These are phyloP conservation scores for Mormyrus lacerda DNA, from an alignment of 2,113 vertebrate genomes.

Conservation along the genomic window DNA sequence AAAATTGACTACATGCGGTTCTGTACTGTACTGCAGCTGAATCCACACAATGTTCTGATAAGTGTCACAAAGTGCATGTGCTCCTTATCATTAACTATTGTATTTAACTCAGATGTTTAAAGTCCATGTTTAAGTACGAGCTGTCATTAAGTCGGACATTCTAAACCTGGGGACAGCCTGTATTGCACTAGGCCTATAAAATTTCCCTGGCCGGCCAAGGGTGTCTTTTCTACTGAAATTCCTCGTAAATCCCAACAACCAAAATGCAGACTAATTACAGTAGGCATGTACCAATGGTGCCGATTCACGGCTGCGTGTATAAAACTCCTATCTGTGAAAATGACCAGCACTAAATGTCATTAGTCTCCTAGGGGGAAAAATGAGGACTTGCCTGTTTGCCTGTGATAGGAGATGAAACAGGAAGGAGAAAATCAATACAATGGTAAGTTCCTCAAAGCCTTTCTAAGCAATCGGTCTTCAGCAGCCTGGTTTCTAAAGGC, in stretches of 20 bases:
- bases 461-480: neutral
- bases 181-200: neutral
- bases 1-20: neutral
- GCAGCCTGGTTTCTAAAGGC: neutral
- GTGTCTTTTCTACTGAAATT: neutral
- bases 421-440: neutral
- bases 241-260: neutral
- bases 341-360: neutral
- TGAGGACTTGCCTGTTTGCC: neutral
- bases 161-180: neutral
- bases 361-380: neutral
- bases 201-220: neutral
- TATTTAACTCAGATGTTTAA: neutral
- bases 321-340: neutral
- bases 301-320: neutral
- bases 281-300: neutral
- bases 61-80: neutral
- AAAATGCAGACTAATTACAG: neutral
- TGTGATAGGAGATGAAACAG: neutral
- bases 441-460: neutral
- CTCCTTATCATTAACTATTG: neutral
- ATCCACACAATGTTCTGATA: neutral
- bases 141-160: neutral
- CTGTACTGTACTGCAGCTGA: neutral
- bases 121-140: neutral